These are phyloP conservation scores for Sebastes umbrosus DNA, from an alignment of 2,797 vertebrate species.

Conservation along the genomic window DNA sequence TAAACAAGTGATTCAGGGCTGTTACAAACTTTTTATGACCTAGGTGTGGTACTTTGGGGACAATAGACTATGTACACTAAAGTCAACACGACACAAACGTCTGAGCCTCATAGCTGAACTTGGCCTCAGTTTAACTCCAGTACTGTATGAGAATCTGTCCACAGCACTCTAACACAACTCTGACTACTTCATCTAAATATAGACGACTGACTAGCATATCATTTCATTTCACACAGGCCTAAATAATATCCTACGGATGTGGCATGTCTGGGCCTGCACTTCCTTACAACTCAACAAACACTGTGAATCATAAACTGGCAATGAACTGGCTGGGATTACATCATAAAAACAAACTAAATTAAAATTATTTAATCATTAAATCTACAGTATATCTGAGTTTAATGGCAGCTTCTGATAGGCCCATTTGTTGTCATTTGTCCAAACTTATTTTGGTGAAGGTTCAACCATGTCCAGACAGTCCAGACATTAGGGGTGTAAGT, in stretches of 20 bases:
- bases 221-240: constrained; percentile 56
- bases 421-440: background rate
- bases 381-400: background rate
- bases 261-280: constrained; percentile 3
- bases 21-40: background rate
- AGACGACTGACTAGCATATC: constrained; percentile 38
- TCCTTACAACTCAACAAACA: background rate
- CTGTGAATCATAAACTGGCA: background rate
- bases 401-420: background rate
- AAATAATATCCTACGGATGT: constrained; percentile 32
- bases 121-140: background rate
- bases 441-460: too few species aligned
- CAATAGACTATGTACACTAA: background rate
- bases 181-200: constrained; percentile 63
- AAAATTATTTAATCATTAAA: background rate
- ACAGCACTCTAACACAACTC: constrained; percentile 6
- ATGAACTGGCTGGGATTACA: background rate
- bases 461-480: background rate
- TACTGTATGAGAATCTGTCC: constrained; percentile 3
- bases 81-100: constrained; percentile 1
- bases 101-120: background rate
- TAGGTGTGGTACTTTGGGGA: background rate
- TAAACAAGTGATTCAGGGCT: background rate
- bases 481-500: background rate
- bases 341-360: background rate